These are phyloP conservation scores for Varroa destructor DNA, from an alignment of 1,140 invertebrate genomes.

Conservation along the genomic window DNA sequence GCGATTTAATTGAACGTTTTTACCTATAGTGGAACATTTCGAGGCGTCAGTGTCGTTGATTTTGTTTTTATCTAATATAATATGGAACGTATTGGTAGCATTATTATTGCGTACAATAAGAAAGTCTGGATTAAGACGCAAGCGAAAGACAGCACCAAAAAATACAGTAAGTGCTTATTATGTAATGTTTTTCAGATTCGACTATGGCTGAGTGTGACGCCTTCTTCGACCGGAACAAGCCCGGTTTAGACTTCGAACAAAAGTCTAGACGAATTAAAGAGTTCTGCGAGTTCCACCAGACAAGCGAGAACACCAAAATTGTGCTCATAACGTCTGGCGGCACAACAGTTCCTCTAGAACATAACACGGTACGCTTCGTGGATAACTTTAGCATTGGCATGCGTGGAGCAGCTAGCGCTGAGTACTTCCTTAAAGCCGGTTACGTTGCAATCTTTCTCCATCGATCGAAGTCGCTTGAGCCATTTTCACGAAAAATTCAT, in stretches of 20 bases:
- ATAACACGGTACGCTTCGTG: constrained; percentile 89
- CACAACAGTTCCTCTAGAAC: constrained; percentile 87
- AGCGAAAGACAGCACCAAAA: too few species aligned
- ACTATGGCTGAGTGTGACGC: neutral
- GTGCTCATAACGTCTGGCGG: constrained; percentile 59
- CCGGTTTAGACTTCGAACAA: neutral
- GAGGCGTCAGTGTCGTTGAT: too few species aligned
- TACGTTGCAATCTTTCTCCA: constrained; percentile 53
- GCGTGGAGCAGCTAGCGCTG: constrained; percentile 78
- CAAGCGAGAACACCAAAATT: neutral
- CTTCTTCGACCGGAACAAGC: constrained; percentile 6
- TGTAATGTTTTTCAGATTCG: neutral
- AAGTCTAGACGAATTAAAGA: neutral
- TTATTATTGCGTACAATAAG: too few species aligned
- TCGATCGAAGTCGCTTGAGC: constrained; percentile 63
- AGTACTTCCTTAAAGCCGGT: constrained; percentile 67
- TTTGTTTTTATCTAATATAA: too few species aligned
- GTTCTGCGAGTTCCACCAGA: constrained; percentile 3
- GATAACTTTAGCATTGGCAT: constrained; percentile 97
- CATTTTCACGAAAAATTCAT: constrained; percentile 69
- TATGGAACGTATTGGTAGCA: too few species aligned
- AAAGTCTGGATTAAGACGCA: too few species aligned
- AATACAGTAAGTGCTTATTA: too few species aligned
- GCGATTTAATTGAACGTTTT: too few species aligned
- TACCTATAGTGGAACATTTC: too few species aligned